Evolutionary conservation across 2,888 invertebrate genomes (phyloP).

Genomic region (Caenorhabditis zanzibari): DNA sequence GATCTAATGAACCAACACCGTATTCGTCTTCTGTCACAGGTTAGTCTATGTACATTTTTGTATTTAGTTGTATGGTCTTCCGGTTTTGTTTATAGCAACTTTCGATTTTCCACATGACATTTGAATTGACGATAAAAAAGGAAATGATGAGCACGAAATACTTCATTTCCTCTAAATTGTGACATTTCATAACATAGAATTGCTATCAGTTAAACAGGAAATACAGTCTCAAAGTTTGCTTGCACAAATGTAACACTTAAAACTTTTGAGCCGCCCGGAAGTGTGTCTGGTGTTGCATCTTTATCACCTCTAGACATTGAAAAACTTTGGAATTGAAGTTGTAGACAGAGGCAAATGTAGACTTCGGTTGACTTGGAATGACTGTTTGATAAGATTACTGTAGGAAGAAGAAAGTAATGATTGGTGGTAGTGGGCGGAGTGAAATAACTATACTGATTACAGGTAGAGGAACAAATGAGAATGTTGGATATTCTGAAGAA

Average conservation of each 20-base stretch:
- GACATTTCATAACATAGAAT: constrained; percentile 26
- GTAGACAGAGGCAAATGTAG: not conserved
- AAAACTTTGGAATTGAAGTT: constrained; percentile 9
- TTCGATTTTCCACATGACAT: constrained; percentile 30
- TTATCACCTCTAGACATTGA: constrained; percentile 47
- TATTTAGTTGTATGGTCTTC: constrained; percentile 20
- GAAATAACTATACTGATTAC: constrained; percentile 2
- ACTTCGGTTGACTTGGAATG: not conserved
- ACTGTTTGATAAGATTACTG: constrained; percentile 20
- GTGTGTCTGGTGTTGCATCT: constrained; percentile 22
- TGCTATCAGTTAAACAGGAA: constrained; percentile 5
- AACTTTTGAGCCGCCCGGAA: constrained; percentile 34
- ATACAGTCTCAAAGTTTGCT: constrained; percentile 17
- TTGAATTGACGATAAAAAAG: constrained; percentile 19
- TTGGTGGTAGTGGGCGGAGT: constrained; percentile 44
- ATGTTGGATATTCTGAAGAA: constrained; percentile 25
- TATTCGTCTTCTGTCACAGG: constrained; percentile 52
- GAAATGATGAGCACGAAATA: constrained; percentile 42
- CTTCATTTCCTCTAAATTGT: constrained; percentile 20
- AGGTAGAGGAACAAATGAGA: constrained; percentile 52
- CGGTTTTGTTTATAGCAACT: constrained; percentile 40
- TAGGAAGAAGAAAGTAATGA: constrained; percentile 22
- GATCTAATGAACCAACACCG: constrained; percentile 44
- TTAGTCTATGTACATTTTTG: constrained; percentile 21
- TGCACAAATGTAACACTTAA: not conserved